Evolutionary conservation across 2,113 vertebrate genomes (phyloP), one percentile per base, ranked within the genome.

Genomic region (Corvus cornix): DNA sequence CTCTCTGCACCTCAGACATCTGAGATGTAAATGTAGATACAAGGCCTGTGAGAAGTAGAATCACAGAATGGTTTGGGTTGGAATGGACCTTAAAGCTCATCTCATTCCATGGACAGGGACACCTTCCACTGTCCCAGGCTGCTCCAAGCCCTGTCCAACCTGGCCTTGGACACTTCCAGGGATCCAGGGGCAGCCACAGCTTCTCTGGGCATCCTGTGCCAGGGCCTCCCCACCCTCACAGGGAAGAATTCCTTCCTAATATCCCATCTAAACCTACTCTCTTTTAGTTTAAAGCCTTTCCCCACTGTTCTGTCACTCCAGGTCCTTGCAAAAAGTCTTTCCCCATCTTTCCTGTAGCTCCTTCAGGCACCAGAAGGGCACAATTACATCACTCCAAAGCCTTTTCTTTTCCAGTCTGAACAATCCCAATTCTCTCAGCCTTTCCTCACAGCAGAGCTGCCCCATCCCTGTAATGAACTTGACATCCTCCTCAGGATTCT

Each of bases 121-220:
- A 44, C 4, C 9, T 67, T 1, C n/a, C 69, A 24, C 10, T n/a
- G 0, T 20, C 10, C 24, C 78, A 76, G 62, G 11, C 0, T 4
- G 24, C 24, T 76, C 48, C 46, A 1, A 53, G 4, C 60, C 27
- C 46, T 0, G 0, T 52, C 46, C 77, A 89, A 0, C 27, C 44
- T 30, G 28, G 9, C 28, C 11, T 68, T 14, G 69, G 19, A 0
- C 44, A 67, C 8, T 52, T 0, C 28, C 44, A 52, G 46, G 39
- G 44, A 59, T 59, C 23, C 82, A 64, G 76, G 76, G 10, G 11
- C 56, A 72, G 49, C 58, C 66, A 30, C 30, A 87, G 49, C 49
- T 31, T 0, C 56, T 63, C 85, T 70, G 85, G 30, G 20, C 39
- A 53, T 16, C 24, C 48, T 48, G 24, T 62, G 41, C 74, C 85